These are phyloP conservation scores for Laspeyria flexula DNA, from an alignment of 2,888 invertebrate genomes.

Conservation along the genomic window DNA sequence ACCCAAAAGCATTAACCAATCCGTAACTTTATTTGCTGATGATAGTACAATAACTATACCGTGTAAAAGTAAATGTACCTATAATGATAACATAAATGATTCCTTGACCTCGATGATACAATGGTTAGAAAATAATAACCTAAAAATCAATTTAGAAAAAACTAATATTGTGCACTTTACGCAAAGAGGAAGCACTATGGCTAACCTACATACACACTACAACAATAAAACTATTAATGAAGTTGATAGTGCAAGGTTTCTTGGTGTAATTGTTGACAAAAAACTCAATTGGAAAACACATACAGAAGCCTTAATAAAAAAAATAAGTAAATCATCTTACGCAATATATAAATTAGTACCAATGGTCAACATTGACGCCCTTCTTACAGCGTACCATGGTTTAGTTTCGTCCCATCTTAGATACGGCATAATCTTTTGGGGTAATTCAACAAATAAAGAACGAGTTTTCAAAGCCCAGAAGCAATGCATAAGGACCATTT, in stretches of 20 bases:
- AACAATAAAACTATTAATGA: neutral
- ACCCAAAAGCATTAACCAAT: neutral
- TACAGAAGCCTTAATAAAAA: neutral
- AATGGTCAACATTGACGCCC: neutral
- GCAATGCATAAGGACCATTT: neutral
- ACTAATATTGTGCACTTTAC: neutral
- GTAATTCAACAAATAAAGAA: neutral
- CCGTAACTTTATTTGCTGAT: neutral
- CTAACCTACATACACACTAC: neutral
- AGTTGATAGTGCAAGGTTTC: neutral
- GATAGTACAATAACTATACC: neutral
- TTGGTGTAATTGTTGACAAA: neutral
- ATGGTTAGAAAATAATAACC: neutral
- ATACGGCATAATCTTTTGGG: neutral
- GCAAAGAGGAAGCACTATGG: neutral
- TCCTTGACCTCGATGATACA: neutral
- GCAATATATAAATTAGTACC: constrained; percentile 1
- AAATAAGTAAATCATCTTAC: neutral
- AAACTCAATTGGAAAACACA: neutral
- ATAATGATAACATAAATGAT: neutral
- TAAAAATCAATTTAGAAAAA: neutral
- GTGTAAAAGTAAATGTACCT: neutral
- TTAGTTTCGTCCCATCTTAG: neutral
- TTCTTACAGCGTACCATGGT: neutral
- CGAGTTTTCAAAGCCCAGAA: neutral